Evolutionary conservation across 2,888 invertebrate genomes (phyloP).

Genomic region (Drosophila limbata): DNA sequence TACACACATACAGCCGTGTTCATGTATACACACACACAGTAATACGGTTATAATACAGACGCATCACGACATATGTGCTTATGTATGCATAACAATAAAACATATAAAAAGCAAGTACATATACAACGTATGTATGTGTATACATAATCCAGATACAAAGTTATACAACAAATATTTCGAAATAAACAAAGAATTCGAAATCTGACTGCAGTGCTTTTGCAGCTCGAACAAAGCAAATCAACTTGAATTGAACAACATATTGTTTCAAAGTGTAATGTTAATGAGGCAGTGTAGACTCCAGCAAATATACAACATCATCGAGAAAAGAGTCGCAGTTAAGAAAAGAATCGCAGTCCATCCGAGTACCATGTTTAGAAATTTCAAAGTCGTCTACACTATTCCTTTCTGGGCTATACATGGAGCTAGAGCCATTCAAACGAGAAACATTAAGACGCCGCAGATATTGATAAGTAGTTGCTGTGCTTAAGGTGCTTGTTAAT

Average conservation of each 20-base stretch:
- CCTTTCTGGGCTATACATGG: constrained; percentile 70
- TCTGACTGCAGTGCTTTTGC: constrained; percentile 11
- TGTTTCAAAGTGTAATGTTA: constrained; percentile 72
- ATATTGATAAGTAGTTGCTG: constrained; percentile 57
- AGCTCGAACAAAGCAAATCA: constrained; percentile 14
- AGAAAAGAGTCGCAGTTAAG: constrained; percentile 88
- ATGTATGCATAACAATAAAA: constrained; percentile 16
- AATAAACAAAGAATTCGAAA: constrained; percentile 34
- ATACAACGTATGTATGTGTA: constrained; percentile 26
- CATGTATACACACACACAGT: constrained; percentile 14
- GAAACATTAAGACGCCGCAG: constrained; percentile 52
- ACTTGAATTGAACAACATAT: constrained; percentile 19
- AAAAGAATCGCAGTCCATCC: constrained; percentile 96
- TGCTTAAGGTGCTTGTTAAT: constrained; percentile 54
- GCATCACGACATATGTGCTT: constrained; percentile 6
- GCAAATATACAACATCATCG: constrained; percentile 63
- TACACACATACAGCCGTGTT: constrained; percentile 12
- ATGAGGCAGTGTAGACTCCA: constrained; percentile 48
- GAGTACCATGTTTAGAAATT: constrained; percentile 94
- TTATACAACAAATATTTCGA: constrained; percentile 52
- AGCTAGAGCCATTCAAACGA: constrained; percentile 48
- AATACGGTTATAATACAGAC: constrained; percentile 16
- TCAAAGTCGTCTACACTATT: constrained; percentile 82
- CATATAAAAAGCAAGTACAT: constrained; percentile 15
- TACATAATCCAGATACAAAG: constrained; percentile 32